Percentiles rank a stretch among this genome's conserved stretches.
Evolutionary conservation across 2,888 invertebrate species (phyloP).

Genomic region (Xanthorhoe designata): DNA sequence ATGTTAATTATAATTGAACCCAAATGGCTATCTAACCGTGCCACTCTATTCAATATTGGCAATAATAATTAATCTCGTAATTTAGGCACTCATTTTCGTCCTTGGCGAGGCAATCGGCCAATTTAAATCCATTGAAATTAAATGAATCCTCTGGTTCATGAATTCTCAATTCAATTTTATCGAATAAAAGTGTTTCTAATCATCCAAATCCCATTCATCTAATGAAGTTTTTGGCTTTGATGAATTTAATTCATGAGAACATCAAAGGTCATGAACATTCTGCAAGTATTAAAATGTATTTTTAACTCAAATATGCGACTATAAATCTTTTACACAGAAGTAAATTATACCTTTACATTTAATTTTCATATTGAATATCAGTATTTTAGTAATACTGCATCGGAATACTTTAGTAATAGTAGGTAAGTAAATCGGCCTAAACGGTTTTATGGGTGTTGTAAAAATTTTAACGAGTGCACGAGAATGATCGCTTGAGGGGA

Average conservation of each 20-base stretch:
- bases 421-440: constrained; percentile 41
- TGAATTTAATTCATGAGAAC: constrained; percentile 1
- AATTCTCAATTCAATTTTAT: constrained; percentile 55
- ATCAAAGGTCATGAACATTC: not conserved
- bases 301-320: not conserved
- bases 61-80: constrained; percentile 50
- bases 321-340: not conserved
- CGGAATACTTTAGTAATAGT: constrained; percentile 55
- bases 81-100: constrained; percentile 45
- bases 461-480: constrained; percentile 64
- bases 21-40: constrained; percentile 35
- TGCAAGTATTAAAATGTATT: not conserved
- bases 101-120: constrained; percentile 51
- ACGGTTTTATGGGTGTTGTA: constrained; percentile 59
- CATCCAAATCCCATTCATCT: constrained; percentile 15
- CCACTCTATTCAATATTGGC: constrained; percentile 46
- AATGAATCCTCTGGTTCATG: constrained; percentile 61
- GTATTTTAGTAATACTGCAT: too few relatives aligned
- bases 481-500: constrained; percentile 39
- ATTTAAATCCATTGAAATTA: constrained; percentile 56
- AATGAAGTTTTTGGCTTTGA: constrained; percentile 25
- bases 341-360: not conserved
- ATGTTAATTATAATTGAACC: constrained; percentile 37
- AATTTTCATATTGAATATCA: not conserved
- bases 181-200: constrained; percentile 16